Base-by-base conservation (phyloP, 2,888 invertebrate species). In the Chloroclysta siterata region DNA sequence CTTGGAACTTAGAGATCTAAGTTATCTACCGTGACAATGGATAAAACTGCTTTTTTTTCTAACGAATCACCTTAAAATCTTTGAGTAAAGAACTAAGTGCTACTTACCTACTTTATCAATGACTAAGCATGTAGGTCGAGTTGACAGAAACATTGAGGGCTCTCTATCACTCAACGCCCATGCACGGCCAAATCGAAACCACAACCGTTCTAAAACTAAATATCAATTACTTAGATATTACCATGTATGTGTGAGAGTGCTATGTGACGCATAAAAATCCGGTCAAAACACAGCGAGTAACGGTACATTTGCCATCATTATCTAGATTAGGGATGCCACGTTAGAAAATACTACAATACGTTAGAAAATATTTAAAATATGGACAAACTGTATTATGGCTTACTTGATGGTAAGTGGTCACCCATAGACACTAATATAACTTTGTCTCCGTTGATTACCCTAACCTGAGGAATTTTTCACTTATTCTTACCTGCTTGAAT, bases 211-310 rank as follows among this genome's bases (percentile, higher is more conserved):
- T 70, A 72, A 72, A 65, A 71, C 71, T 68, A 70, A 73, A 76
- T 76, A 76, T 74, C 74, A 71, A 77, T 79, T 80, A 77, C 72
- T 70, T 69, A 48, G 33, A 8, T 33, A 33, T 33, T 48, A 28
- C 11, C 28, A n/a, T 13, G 48, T 47, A 17, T 28, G 6, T 48
- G 58, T 76, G 72, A 76, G 78, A 74, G 72, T 72, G 74, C 69
- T 70, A 73, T 70, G 63, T 73, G 70, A 76, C 70, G 59, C 62
- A 54, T 54, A 71, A 63, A 66, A 65, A 69, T 53, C 57, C 64
- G 65, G 67, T 56, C 57, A 64, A 59, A 65, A 65, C 67, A 70
- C 68, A 29, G 65, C 71, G 50, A 46, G 29, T 72, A 83, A 82
- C 82, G 78, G 80, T 78, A 79, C 55, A 6, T 77, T 65, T 79